Evolutionary conservation across 2,888 invertebrate species (phyloP).

Genomic region (Morpho deidamia): DNA sequence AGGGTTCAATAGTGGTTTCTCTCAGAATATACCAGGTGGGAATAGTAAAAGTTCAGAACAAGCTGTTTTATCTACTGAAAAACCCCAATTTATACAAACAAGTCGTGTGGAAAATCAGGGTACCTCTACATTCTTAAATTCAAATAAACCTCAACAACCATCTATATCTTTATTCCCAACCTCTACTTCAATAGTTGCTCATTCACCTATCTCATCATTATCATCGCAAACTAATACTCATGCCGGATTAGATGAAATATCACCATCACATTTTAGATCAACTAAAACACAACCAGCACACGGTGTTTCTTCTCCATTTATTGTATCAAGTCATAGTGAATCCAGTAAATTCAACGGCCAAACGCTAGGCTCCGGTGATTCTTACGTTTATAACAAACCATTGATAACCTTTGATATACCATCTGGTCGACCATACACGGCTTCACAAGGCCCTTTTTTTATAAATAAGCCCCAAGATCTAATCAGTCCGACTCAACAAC

Average conservation of each 20-base stretch:
- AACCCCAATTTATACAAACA: slow-evolving; percentile 42
- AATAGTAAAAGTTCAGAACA: slow-evolving; percentile 2
- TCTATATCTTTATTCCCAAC: not conserved
- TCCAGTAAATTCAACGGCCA: slow-evolving; percentile 31
- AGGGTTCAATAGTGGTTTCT: too few species aligned
- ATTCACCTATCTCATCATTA: too few species aligned
- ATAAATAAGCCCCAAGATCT: slow-evolving; percentile 17
- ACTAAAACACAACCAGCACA: not conserved
- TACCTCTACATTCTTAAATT: too few species aligned
- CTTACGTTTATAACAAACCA: slow-evolving; percentile 55
- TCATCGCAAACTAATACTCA: too few species aligned
- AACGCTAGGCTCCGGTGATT: slow-evolving; percentile 37
- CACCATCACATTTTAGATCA: too few species aligned
- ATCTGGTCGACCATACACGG: slow-evolving; percentile 24
- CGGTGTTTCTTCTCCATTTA: slow-evolving; percentile 29
- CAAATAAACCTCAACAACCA: not conserved
- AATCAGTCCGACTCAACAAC: not conserved
- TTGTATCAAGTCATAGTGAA: slow-evolving; percentile 29
- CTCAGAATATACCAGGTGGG: too few species aligned
- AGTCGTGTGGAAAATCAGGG: slow-evolving; percentile 39
- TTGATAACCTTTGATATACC: slow-evolving; percentile 41
- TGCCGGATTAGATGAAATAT: too few species aligned
- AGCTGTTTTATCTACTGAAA: slow-evolving; percentile 29
- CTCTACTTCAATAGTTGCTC: too few species aligned
- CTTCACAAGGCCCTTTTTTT: slow-evolving; percentile 16